These are phyloP conservation scores for Isichthys henryi DNA, from an alignment of 2,113 vertebrate species.

Conservation along the genomic window DNA sequence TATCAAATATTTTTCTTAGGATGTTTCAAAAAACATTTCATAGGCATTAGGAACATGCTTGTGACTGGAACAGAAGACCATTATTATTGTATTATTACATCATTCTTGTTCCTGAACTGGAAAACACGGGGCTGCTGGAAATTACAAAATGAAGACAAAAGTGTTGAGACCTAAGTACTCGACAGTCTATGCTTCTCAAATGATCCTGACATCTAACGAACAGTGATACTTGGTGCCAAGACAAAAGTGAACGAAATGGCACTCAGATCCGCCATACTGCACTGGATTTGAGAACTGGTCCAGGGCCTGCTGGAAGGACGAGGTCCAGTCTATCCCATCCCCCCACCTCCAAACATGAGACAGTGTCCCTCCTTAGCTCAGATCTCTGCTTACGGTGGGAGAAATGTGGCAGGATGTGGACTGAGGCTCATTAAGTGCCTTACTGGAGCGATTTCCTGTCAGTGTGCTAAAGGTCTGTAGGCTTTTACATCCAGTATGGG, in stretches of 20 bases:
- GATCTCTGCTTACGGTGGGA: neutral
- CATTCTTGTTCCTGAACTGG: neutral
- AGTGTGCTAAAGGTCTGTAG: neutral
- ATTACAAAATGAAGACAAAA: neutral
- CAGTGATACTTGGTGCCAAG: neutral
- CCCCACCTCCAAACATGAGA: neutral
- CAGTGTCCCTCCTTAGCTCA: neutral
- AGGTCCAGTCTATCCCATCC: neutral
- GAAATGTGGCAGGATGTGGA: neutral
- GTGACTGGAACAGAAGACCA: neutral
- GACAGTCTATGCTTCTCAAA: neutral
- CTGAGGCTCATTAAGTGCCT: neutral
- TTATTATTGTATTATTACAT: neutral
- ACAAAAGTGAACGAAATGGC: neutral
- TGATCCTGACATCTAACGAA: neutral
- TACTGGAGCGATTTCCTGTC: neutral
- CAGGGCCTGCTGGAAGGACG: neutral
- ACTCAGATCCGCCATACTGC: neutral
- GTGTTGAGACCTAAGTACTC: neutral
- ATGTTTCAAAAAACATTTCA: neutral
- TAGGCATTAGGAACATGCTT: neutral
- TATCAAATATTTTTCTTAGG: neutral
- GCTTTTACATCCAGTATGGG: constrained; percentile 9
- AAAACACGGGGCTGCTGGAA: neutral
- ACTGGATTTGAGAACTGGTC: constrained; percentile 1